Evolutionary conservation across 1,140 invertebrate genomes (phyloP).

Genomic region (Brachionus plicatilis): DNA sequence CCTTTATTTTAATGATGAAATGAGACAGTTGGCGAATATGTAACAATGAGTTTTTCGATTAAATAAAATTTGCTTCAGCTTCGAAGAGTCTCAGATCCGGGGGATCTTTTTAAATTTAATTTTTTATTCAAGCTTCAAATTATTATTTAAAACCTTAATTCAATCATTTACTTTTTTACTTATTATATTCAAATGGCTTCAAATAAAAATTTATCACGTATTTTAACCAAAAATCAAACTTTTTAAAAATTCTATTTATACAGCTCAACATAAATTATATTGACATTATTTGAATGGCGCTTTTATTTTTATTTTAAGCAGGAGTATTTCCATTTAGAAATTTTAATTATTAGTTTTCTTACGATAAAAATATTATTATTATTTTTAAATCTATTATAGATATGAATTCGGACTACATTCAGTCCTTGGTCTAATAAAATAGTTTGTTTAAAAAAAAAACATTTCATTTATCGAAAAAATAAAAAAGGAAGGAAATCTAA

Average conservation of each 20-base stretch:
- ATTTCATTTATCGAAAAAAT: too few relatives aligned
- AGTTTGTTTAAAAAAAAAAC: too few relatives aligned
- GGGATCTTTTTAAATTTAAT: background rate
- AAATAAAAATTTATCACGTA: background rate
- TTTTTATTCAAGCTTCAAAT: background rate
- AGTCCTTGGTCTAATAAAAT: too few relatives aligned
- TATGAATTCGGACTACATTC: too few relatives aligned
- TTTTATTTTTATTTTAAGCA: background rate
- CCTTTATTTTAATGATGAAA: background rate
- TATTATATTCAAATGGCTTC: background rate
- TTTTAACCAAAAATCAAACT: background rate
- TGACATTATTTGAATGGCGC: background rate
- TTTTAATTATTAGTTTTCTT: background rate
- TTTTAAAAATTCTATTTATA: background rate
- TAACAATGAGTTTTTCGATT: background rate
- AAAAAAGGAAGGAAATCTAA: too few relatives aligned
- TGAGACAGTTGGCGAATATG: background rate
- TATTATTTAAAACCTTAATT: background rate
- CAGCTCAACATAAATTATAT: background rate
- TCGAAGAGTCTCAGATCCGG: background rate
- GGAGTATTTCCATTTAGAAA: background rate
- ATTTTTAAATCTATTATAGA: background rate
- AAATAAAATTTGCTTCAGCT: background rate
- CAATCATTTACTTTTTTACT: background rate
- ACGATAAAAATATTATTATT: background rate